A percentile compares a stretch with the other conserved stretches of the same genome.
These are phyloP conservation scores for Trilocha varians DNA, from an alignment of 2,888 invertebrate species.

Conservation along the genomic window DNA sequence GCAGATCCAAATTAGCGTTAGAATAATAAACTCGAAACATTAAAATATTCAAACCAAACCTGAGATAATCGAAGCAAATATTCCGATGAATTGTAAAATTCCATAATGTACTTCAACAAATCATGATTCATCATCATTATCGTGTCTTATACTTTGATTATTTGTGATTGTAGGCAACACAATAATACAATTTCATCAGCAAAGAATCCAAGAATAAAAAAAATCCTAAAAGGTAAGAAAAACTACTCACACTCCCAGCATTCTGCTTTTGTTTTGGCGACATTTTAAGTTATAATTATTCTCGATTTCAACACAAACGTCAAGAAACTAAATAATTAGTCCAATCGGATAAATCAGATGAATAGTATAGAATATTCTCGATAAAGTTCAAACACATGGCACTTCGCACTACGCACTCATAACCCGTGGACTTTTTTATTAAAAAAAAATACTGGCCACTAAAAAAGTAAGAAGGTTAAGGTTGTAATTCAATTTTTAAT, in stretches of 20 bases:
- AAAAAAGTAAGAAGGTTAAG: not conserved
- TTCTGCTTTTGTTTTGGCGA: slow-evolving; percentile 46
- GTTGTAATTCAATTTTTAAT: not conserved
- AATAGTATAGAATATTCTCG: slow-evolving; percentile 36
- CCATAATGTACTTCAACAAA: not conserved
- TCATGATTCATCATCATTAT: not conserved
- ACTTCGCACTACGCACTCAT: slow-evolving; percentile 25
- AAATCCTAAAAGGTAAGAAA: not conserved
- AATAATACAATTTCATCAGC: too few relatives aligned
- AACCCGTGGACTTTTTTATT: slow-evolving; percentile 3
- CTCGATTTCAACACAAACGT: slow-evolving; percentile 23
- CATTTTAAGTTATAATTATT: slow-evolving; percentile 42
- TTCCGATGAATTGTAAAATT: not conserved
- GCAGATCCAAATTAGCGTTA: too few relatives aligned
- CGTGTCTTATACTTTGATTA: slow-evolving; percentile 3
- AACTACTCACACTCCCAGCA: slow-evolving; percentile 16
- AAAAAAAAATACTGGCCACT: slow-evolving; percentile 4
- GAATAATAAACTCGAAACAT: too few relatives aligned
- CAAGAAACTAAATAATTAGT: slow-evolving; percentile 50
- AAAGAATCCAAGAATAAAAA: too few relatives aligned
- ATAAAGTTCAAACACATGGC: slow-evolving; percentile 38
- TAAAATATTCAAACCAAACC: too few relatives aligned
- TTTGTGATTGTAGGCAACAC: not conserved
- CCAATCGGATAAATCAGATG: slow-evolving; percentile 33
- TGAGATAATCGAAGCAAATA: not conserved